These are phyloP conservation scores for Xestia xanthographa DNA, from an alignment of 2,888 invertebrate genomes.

Conservation along the genomic window DNA sequence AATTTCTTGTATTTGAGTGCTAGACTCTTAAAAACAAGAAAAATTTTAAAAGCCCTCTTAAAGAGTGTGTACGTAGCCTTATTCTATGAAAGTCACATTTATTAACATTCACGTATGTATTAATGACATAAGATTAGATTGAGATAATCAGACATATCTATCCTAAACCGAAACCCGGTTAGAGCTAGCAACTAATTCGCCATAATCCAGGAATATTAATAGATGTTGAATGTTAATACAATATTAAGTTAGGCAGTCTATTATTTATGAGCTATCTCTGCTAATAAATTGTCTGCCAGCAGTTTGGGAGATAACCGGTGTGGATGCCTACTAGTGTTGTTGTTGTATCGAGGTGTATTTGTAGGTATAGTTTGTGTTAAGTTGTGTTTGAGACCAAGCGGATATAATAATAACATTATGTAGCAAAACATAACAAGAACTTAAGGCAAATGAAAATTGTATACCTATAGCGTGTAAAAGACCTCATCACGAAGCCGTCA, in stretches of 20 bases:
- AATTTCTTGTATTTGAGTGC: too few relatives aligned
- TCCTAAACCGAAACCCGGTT: constrained; percentile 14
- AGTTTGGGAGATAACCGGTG: constrained; percentile 42
- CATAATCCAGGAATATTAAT: constrained; percentile 61
- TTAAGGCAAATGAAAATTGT: not conserved
- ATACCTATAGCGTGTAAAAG: too few relatives aligned
- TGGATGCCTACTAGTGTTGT: constrained; percentile 8
- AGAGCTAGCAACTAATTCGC: constrained; percentile 37
- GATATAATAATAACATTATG: not conserved
- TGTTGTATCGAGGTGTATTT: not conserved
- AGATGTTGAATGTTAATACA: constrained; percentile 56
- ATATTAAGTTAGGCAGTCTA: constrained; percentile 49
- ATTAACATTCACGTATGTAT: not conserved
- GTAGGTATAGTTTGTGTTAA: not conserved
- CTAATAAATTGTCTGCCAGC: constrained; percentile 48
- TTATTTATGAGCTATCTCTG: constrained; percentile 56
- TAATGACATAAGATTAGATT: constrained; percentile 15
- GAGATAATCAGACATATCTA: not conserved
- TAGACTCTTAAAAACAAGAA: too few relatives aligned
- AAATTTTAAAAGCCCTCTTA: too few relatives aligned
- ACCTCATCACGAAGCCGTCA: too few relatives aligned
- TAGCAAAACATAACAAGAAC: not conserved
- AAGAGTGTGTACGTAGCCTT: not conserved
- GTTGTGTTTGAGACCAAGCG: not conserved
- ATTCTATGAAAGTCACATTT: not conserved